Percentiles rank a stretch among this genome's conserved stretches.
These are phyloP conservation scores for Drosophila nr. fundita DNA, from an alignment of 2,888 invertebrate genomes.

Conservation along the genomic window DNA sequence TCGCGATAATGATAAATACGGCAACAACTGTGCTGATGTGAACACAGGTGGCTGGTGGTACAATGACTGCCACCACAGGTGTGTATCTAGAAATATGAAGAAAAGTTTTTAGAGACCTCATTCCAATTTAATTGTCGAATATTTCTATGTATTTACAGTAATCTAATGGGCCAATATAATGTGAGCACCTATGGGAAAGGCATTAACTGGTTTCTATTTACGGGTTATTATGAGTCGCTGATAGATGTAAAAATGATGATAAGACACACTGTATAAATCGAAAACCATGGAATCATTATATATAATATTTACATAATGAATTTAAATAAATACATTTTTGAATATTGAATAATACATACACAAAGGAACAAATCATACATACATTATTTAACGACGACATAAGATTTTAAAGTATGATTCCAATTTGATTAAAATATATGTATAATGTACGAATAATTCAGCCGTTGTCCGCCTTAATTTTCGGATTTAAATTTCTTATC, in stretches of 20 bases:
- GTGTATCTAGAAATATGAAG: conserved; percentile 1
- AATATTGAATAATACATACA: too few relatives aligned
- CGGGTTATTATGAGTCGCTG: conserved; percentile 87
- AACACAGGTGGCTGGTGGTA: conserved; percentile 92
- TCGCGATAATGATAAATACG: conserved; percentile 89
- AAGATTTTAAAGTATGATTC: too few relatives aligned
- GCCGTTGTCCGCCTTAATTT: too few relatives aligned
- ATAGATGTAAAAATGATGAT: conserved; percentile 88
- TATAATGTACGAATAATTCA: too few relatives aligned
- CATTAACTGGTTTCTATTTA: conserved; percentile 89
- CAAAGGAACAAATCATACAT: too few relatives aligned
- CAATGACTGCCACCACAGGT: conserved; percentile 88
- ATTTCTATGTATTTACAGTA: conserved; percentile 83
- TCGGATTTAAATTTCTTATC: conserved; percentile 14
- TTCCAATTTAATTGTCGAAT: not conserved
- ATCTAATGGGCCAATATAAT: conserved; percentile 89
- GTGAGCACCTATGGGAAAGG: conserved; percentile 86
- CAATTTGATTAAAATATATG: not conserved
- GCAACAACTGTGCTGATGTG: conserved; percentile 88
- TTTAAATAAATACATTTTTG: too few relatives aligned
- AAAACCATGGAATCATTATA: not conserved
- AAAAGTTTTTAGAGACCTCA: not conserved
- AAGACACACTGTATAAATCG: conserved; percentile 80
- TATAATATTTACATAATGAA: too few relatives aligned
- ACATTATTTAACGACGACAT: too few relatives aligned